Evolutionary conservation across 2,888 invertebrate genomes (phyloP), one percentile per base, ranked within the genome.

Genomic region (Drepanosiphum platanoidis): DNA sequence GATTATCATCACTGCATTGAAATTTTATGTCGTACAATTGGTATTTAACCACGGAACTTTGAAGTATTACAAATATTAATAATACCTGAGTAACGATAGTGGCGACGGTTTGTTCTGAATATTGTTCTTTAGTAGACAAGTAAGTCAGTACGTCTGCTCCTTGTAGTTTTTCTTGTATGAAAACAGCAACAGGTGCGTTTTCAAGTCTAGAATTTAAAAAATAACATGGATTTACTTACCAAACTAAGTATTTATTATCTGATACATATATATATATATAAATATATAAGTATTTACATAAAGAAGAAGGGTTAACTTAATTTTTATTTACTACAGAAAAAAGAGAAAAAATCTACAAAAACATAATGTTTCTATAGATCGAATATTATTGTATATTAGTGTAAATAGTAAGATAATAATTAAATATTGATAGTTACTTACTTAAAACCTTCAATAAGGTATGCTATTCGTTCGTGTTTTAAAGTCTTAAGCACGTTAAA

Each of bases 101-200:
- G 0, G 96, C 95, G 0, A 98, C 96, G 90, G 94, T 94, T 90
- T 98, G 96, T 90, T 99, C 99, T 0, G 94, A 93, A 90, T 97
- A 99, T 88, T 96, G 95, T 89, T 97, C 96, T 79, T 94, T 93
- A 88, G 94, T 95, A 0, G 96, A 94, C 86, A 98, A 92, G 89
- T 96, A 97, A 0, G 96, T 95, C 7, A 98, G 91, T 64, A 99
- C 93, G 88, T 98, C 96, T 30, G 97, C 95, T 2, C 98, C 98
- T 89, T 97, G 96, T 0, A 96, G 91, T 89, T 95, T 95, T 88
- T 96, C 96, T 90, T 95, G 90, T 22, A 96, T 92, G 22, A 96
- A 92, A 0, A 94, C 93, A 3, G 94, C 94, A 0, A 94, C 91
- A 1, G 94, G 92, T 0, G 93, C 91, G 15, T 93, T 93, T 5